phyloP scores from a whole-genome alignment of 2,888 invertebrate genomes.

The Noctua janthina region DNA sequence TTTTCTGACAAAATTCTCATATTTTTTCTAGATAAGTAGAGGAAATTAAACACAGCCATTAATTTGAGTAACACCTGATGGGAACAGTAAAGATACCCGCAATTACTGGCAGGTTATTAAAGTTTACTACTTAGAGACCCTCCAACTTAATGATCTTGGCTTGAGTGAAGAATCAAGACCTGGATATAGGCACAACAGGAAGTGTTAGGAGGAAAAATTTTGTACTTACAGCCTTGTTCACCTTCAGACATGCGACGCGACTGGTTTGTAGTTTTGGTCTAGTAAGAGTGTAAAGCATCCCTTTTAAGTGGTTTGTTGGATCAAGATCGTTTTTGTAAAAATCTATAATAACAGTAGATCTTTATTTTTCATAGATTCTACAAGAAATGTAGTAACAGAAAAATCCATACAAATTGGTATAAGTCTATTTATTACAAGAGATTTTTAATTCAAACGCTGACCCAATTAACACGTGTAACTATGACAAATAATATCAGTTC shows the following conservation, averaged over 20 bases:
- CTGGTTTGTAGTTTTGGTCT: no score
- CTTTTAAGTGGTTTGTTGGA: not conserved
- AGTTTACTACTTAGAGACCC: conserved; percentile 75
- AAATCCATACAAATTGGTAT: not conserved
- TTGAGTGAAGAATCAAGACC: conserved; percentile 67
- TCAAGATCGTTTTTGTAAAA: not conserved
- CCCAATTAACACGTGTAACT: not conserved
- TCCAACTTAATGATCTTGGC: conserved; percentile 76
- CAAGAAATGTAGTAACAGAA: not conserved
- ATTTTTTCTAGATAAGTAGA: conserved; percentile 24
- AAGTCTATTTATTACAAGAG: not conserved
- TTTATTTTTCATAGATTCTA: not conserved
- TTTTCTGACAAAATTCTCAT: not conserved
- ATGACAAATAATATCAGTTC: not conserved
- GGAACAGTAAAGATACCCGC: conserved; percentile 74
- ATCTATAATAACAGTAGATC: no score
- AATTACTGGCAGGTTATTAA: conserved; percentile 78
- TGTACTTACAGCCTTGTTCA: not conserved
- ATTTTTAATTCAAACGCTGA: not conserved
- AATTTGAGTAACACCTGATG: conserved; percentile 75
- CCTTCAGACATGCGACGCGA: not conserved
- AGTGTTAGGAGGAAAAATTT: not conserved
- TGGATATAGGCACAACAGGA: conserved; percentile 45
- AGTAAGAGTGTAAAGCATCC: no score
- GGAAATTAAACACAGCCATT: conserved; percentile 64